Percentiles rank a stretch among this genome's conserved stretches.
phyloP scores from a whole-genome alignment of 2,888 invertebrate species.

The Bruchidius siliquastri region DNA sequence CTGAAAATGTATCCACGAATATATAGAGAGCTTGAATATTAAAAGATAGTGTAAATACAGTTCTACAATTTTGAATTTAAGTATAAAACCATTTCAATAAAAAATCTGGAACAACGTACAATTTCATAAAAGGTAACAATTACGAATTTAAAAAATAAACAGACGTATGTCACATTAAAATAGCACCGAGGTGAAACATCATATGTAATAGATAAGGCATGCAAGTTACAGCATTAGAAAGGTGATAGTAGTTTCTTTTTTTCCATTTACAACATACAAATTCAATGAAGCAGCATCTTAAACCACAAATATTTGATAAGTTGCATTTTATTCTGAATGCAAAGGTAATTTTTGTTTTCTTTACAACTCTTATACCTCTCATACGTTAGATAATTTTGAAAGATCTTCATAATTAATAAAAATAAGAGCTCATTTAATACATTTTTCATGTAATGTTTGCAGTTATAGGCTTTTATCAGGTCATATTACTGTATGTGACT shows the following conservation, averaged over 20 bases:
- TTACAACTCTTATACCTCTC: no score
- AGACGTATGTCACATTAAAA: background rate
- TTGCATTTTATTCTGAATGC: no score
- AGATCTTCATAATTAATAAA: no score
- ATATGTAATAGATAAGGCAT: background rate
- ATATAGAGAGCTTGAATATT: background rate
- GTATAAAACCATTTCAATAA: background rate
- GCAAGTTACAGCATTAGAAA: background rate
- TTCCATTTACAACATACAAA: background rate
- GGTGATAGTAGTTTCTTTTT: background rate
- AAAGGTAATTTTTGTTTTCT: no score
- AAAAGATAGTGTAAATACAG: background rate
- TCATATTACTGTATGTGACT: no score
- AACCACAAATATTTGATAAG: no score
- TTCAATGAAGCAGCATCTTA: no score
- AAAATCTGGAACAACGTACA: background rate
- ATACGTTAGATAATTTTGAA: no score
- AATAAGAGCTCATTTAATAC: no score
- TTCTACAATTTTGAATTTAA: background rate
- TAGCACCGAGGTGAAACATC: background rate
- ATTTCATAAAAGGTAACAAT: background rate
- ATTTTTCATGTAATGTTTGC: no score
- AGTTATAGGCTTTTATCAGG: no score
- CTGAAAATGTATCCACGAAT: no score
- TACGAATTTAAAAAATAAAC: background rate